These are phyloP conservation scores for Dorcus hopei DNA, from an alignment of 2,888 invertebrate genomes.

Conservation along the genomic window DNA sequence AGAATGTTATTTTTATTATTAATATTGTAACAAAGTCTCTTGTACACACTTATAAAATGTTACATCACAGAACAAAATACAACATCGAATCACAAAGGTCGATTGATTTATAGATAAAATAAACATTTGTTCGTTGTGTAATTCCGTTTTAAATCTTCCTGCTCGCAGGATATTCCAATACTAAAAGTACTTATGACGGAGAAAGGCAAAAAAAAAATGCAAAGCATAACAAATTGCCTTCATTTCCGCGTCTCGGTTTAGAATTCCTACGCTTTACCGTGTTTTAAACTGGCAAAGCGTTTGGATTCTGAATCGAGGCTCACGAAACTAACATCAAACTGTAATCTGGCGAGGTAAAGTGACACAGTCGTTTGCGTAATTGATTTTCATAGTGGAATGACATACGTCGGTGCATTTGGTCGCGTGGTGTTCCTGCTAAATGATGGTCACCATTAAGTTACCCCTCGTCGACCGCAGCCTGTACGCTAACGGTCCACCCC, in stretches of 20 bases:
- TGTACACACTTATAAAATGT: too few species aligned
- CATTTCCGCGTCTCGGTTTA: constrained; percentile 58
- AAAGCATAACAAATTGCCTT: not conserved
- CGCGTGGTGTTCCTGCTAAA: constrained; percentile 24
- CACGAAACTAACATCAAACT: constrained; percentile 33
- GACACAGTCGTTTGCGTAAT: not conserved
- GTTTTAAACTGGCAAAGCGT: constrained; percentile 79
- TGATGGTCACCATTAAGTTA: constrained; percentile 26
- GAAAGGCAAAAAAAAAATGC: too few species aligned
- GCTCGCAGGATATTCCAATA: too few species aligned
- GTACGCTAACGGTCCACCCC: constrained; percentile 13
- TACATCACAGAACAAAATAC: too few species aligned
- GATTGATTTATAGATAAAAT: too few species aligned
- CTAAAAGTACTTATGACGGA: too few species aligned
- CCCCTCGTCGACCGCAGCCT: constrained; percentile 22
- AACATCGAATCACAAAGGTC: too few species aligned
- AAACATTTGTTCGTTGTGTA: too few species aligned
- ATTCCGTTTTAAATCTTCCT: too few species aligned
- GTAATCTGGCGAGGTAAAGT: not conserved
- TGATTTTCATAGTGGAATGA: constrained; percentile 6
- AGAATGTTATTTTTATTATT: too few species aligned
- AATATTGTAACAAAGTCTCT: too few species aligned
- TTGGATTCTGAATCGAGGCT: constrained; percentile 90
- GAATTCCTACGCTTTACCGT: constrained; percentile 97
- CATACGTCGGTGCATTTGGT: constrained; percentile 14